Evolutionary conservation across 2,113 vertebrate species (phyloP), one percentile per base, ranked within the genome.

Genomic region (Cottus gobio): DNA sequence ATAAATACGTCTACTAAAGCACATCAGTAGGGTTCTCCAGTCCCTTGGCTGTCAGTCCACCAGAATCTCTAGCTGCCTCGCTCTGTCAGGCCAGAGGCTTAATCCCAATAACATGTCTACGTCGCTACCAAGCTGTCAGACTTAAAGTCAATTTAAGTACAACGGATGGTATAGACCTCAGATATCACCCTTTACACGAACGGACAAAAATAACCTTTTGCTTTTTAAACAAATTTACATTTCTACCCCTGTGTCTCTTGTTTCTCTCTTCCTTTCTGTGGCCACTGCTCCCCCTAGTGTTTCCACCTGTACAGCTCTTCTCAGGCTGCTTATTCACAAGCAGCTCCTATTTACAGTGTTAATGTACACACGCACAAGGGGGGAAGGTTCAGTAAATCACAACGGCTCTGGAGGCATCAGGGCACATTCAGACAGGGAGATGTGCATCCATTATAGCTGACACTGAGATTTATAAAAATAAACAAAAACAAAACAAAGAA

Each of bases 11-110:
- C 90, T 87, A 91, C 83, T 90, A 90, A 92, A 93, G 93, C 92
- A 92, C 87, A 86, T 92, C 91, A 91, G 91, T 85, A 90, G 85
- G 87, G 85, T 89, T 79, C 79, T 87, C 85, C 89, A 79, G 85
- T 89, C 91, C 90, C 91, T 80, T 64, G 85, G 79, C 88, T 86
- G 86, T 94, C 95, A 95, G 95, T 95, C 94, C 94, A 95, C 95
- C 94, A 95, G 94, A 92, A 93, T 90, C 94, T 95, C 94, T 82
- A 92, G 91, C 91, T 94, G 91, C 91, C 92, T 93, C 71, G 36
- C 80, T 89, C 72, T 83, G 77, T 91, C 86, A 91, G 86, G 89
- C 91, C 85, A 90, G 87, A 89, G 69, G 83, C 85, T 84, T 77
- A 61, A 89, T 85, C 83, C 86, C 86, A 73, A 75, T 68, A 82